Base-by-base conservation (phyloP, 2,888 invertebrate genomes). In the Himalopsyche tibetana region DNA sequence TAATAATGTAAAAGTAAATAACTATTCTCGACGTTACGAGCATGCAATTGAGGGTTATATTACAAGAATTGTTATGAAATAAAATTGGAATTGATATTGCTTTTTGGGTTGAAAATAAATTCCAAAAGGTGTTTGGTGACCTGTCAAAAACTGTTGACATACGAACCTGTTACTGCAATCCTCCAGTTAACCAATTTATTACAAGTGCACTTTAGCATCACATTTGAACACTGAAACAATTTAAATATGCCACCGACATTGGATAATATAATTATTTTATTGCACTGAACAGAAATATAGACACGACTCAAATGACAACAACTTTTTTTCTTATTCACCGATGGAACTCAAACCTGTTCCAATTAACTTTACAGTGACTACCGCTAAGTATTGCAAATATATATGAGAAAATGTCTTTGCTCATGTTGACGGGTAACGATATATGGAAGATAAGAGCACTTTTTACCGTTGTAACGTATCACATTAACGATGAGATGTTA, bases 121-220 rank as follows among this genome's bases (percentile, higher is more conserved):
- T 28, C 5, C 74, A 74, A 74, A 74, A 74, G 74, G 74, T 74
- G 74, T 74, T 74, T 12, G 74, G 84, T 84, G 87, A 87, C 85
- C 87, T 87, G 87, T 87, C 87, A 87, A 87, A 87, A 85, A 87
- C 74, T 87, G 87, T 87, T 87, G 87, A 87, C 87, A 87, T 87
- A 87, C 87, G 87, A 87, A 87, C 87, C 87, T 87, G 87, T 87
- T 87, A 87, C 85, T 85, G 82, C 79, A 69, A 80, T 84, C 86
- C 38, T 51, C 84, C 63, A 84, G 63, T 51, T 82, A 63, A 84
- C 69, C 80, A 84, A 85, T 69, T 85, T 79, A 84, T 84, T 85
- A 80, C 55, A 83, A 55, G 84, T 36, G 84, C 87, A 84, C 84
- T 87, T 84, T 79, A 82, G 84, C 83, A 85, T 85, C 85, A 85